Percentiles rank a stretch among this genome's conserved stretches.
These are phyloP conservation scores for Thaleichthys pacificus DNA, from an alignment of 2,797 vertebrate species.

Conservation along the genomic window DNA sequence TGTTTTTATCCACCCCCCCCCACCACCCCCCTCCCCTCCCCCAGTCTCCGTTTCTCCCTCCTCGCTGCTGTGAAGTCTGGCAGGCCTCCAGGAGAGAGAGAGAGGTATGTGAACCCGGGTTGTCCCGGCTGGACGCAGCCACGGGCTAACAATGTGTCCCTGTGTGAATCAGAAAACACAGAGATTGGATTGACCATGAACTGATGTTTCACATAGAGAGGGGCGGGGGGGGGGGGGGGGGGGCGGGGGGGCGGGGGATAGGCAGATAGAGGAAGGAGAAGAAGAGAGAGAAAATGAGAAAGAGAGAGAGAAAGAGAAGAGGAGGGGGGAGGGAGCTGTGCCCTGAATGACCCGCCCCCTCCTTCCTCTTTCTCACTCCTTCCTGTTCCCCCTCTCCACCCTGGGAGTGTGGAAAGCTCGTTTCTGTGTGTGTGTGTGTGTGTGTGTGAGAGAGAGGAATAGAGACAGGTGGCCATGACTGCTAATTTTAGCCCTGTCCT, in stretches of 20 bases:
- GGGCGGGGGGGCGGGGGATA: constrained; percentile 17
- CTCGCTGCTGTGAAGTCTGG: constrained; percentile 54
- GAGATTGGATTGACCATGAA: constrained; percentile 7
- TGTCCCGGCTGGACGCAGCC: constrained; percentile 37
- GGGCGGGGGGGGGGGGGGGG: constrained; percentile 19
- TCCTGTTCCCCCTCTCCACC: constrained; percentile 49
- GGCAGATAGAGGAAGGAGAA: constrained; percentile 5
- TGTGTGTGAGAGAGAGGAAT: constrained; percentile 18
- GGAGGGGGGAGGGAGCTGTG: constrained; percentile 50
- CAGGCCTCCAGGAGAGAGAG: constrained; percentile 45
- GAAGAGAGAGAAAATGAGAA: constrained; percentile 6
- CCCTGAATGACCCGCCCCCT: constrained; percentile 20
- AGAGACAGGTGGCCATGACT: constrained; percentile 67
- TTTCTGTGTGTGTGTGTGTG: constrained; percentile 46
- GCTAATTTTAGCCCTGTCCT: constrained; percentile 64
- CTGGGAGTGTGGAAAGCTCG: neutral
- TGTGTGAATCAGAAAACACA: constrained; percentile 42
- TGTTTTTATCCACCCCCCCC: too few species aligned
- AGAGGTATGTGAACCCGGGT: constrained; percentile 68
- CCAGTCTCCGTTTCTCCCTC: constrained; percentile 20
- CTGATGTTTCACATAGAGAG: constrained; percentile 9
- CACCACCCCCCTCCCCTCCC: too few species aligned
- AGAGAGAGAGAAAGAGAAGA: constrained; percentile 49
- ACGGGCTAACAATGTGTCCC: constrained; percentile 61
- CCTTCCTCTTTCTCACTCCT: constrained; percentile 36